Base-by-base conservation (phyloP, 2,113 vertebrate genomes). In the rabbit (Oryctolagus cuniculus) region DNA sequence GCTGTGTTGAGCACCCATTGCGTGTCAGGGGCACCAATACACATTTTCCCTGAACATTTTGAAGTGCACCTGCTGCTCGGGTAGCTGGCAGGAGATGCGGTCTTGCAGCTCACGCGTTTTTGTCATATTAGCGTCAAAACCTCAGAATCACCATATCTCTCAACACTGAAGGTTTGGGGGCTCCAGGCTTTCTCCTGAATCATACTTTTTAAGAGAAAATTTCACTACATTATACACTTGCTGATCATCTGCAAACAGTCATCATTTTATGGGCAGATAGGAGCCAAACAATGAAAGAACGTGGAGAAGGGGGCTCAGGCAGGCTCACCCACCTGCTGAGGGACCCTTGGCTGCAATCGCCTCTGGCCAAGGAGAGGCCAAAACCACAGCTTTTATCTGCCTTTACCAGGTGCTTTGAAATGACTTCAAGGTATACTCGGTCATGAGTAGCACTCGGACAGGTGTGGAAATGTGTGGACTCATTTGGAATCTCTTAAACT, bases 201-300 rank as follows among this genome's bases (percentile, higher is more conserved):
- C 49, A 67, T 0, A 15, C 29, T 75, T 77, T 69, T 82, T 19
- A 10, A 77, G 55, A 61, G 55, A 95, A 73, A 53, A 58, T 55
- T 73, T 83, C 66, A 74, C 70, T 55, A 17, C 53, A 63, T 73
- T 73, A 44, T 58, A 16, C 55, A 63, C 10, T 64, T 66, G 74
- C 38, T 77, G 7, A 53, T 73, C 70, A 78, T 61, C 49, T 24
- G 90, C 27, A 49, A 85, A 64, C 12, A 29, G 27, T 55, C 36
- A 29, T 4, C 38, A 5, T 80, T 85, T 90, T 85, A 92, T 73
- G 81, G 38, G 24, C 34, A 90, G 21, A 78, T 82, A 87, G n/a
- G 38, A 74, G 66, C 83, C 92, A 87, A 66, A 92, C 10, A 73
- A 69, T 21, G 73, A 79, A 93, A 49, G n/a, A 21, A 49, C 36